These are phyloP conservation scores for Neostethus bicornis DNA, from an alignment of 2,797 vertebrate genomes.

Conservation along the genomic window DNA sequence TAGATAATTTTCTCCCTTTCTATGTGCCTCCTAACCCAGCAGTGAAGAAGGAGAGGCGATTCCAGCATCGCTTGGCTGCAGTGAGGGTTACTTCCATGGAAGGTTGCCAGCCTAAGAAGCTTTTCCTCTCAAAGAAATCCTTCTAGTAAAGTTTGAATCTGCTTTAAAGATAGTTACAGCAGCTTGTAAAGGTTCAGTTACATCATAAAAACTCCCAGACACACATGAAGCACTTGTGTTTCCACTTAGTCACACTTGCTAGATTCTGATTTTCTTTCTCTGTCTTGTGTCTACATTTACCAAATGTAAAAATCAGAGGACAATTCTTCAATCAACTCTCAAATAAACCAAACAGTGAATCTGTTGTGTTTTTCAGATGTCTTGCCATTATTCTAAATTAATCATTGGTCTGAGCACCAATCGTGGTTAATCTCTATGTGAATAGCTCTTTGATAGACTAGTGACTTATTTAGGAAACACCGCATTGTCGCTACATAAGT, in stretches of 20 bases:
- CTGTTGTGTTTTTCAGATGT: neutral
- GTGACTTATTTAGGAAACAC: no score
- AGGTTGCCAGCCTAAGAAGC: constrained; percentile 16
- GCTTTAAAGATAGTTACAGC: constrained; percentile 1
- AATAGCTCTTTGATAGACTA: neutral
- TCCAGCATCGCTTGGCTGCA: constrained; percentile 12
- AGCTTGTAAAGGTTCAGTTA: constrained; percentile 2
- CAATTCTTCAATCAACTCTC: no score
- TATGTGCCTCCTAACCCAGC: constrained; percentile 14
- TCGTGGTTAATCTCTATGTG: neutral
- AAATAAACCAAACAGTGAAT: no score
- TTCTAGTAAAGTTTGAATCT: constrained; percentile 6
- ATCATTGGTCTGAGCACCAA: neutral
- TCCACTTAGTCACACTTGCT: neutral
- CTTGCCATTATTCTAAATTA: neutral
- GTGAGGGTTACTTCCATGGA: constrained; percentile 11
- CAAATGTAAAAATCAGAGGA: no score
- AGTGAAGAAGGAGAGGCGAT: constrained; percentile 9
- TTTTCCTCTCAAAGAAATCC: constrained; percentile 19
- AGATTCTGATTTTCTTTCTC: neutral
- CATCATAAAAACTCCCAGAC: constrained; percentile 11
- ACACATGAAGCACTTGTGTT: neutral
- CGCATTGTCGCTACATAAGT: no score
- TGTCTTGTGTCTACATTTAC: constrained; percentile 4
- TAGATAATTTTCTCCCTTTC: constrained; percentile 24